phyloP scores from a whole-genome alignment of 2,113 vertebrate species.

The Rhinoderma darwinii region DNA sequence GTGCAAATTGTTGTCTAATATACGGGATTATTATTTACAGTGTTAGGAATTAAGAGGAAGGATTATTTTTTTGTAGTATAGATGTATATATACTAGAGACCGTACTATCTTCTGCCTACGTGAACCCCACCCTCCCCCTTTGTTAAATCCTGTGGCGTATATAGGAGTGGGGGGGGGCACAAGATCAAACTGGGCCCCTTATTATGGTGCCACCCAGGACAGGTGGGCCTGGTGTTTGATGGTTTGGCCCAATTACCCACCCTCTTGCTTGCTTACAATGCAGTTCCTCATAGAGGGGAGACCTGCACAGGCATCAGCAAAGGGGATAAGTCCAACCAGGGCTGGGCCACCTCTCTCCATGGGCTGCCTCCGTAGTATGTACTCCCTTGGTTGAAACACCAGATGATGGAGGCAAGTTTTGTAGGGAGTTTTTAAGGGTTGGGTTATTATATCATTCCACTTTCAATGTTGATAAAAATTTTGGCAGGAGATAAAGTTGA shows the following conservation, averaged over 20 bases:
- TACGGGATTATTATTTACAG: slow-evolving; percentile 18
- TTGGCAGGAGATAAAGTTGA: background rate
- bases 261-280: background rate
- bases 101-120: slow-evolving; percentile 50
- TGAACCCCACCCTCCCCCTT: background rate
- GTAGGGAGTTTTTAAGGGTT: background rate
- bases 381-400: background rate
- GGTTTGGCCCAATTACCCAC: background rate
- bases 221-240: background rate
- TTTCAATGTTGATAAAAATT: background rate
- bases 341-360: background rate
- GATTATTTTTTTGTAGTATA: slow-evolving; percentile 41
- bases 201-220: background rate
- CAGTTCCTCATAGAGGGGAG: background rate
- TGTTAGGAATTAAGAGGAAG: background rate
- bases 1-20: slow-evolving; percentile 13
- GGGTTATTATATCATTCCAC: background rate
- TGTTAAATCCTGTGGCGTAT: background rate
- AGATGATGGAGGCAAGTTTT: too few species aligned
- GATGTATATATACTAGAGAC: slow-evolving; percentile 23
- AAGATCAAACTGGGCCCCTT: too few species aligned
- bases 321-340: background rate
- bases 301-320: background rate
- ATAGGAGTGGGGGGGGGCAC: too few species aligned
- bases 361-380: background rate